Conservation (phyloP, 92 coral and sea anemone genomes). For the Epizoanthus illoricatus region DNA sequence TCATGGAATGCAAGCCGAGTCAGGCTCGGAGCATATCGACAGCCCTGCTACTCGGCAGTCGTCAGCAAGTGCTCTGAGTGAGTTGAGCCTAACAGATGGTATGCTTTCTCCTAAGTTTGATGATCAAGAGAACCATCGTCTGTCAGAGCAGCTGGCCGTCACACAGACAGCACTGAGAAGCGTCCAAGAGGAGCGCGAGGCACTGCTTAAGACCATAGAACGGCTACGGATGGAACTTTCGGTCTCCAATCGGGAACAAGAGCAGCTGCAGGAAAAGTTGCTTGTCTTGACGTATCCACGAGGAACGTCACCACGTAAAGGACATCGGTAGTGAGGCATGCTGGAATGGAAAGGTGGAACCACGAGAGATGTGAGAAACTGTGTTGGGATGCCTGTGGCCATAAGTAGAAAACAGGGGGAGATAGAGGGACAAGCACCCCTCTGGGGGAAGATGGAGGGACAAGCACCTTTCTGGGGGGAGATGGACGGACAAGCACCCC, state of each 20-base stretch:
- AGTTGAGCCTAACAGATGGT: constrained; percentile 69
- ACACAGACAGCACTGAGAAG: constrained; percentile 79
- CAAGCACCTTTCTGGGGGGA: no score
- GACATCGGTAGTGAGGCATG: constrained; percentile 1
- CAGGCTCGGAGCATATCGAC: constrained; percentile 40
- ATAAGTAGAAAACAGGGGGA: no score
- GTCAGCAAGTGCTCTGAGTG: constrained; percentile 67
- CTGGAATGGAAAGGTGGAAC: not conserved
- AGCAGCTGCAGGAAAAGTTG: constrained; percentile 74
- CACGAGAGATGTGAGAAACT: no score
- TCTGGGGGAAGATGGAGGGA: no score
- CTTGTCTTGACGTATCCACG: constrained; percentile 7
- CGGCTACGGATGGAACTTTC: constrained; percentile 84
- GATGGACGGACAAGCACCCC: no score
- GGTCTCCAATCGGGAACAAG: constrained; percentile 91
- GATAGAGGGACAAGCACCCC: no score
- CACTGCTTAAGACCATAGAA: constrained; percentile 83
- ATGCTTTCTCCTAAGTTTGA: constrained; percentile 69
- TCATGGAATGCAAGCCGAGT: constrained; percentile 42
- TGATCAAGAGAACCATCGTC: constrained; percentile 74
- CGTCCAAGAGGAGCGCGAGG: constrained; percentile 85
- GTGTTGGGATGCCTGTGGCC: no score
- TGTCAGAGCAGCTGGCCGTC: constrained; percentile 80
- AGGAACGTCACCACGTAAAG: constrained; percentile 21
- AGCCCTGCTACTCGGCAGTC: constrained; percentile 63